A percentile compares a stretch with the other conserved stretches of the same genome.
These are phyloP conservation scores for Oryzias melastigma DNA, from an alignment of 2,113 vertebrate species.

Conservation along the genomic window DNA sequence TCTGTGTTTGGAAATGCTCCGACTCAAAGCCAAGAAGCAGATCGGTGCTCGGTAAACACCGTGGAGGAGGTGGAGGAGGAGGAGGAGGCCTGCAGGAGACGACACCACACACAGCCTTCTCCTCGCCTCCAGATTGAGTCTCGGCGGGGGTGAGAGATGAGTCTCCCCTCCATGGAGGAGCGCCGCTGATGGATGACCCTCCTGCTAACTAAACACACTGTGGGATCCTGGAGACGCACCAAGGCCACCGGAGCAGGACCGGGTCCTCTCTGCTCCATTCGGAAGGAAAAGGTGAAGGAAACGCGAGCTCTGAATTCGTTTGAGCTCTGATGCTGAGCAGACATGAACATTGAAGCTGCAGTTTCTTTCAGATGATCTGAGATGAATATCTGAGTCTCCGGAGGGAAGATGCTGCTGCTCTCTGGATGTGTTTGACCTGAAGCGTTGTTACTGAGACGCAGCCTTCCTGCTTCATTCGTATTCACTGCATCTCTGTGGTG, in stretches of 20 bases:
- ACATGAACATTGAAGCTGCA: too few relatives aligned
- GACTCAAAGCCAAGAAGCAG: background rate
- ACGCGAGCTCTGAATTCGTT: too few relatives aligned
- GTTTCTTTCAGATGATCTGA: too few relatives aligned
- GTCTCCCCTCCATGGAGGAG: slow-evolving; percentile 32
- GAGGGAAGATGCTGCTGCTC: too few relatives aligned
- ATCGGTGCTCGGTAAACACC: slow-evolving; percentile 24
- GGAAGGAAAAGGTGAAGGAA: slow-evolving; percentile 11
- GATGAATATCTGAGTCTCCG: too few relatives aligned
- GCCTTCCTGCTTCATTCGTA: slow-evolving; percentile 41
- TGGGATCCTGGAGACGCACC: slow-evolving; percentile 51
- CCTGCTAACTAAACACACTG: slow-evolving; percentile 54
- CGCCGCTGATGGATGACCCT: slow-evolving; percentile 60
- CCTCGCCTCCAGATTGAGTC: slow-evolving; percentile 69
- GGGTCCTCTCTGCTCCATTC: background rate
- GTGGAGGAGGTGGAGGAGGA: slow-evolving; percentile 25
- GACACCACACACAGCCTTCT: slow-evolving; percentile 44
- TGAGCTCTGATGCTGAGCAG: too few relatives aligned
- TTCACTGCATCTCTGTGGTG: slow-evolving; percentile 43
- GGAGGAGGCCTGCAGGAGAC: slow-evolving; percentile 45
- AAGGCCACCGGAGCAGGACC: slow-evolving; percentile 49
- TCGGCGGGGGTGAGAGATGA: slow-evolving; percentile 67
- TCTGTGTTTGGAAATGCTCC: too few relatives aligned
- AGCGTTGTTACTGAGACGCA: slow-evolving; percentile 40
- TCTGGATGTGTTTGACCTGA: background rate